Conservation (phyloP, 2,888 invertebrate species). For the Drosophila neonasuta region DNA sequence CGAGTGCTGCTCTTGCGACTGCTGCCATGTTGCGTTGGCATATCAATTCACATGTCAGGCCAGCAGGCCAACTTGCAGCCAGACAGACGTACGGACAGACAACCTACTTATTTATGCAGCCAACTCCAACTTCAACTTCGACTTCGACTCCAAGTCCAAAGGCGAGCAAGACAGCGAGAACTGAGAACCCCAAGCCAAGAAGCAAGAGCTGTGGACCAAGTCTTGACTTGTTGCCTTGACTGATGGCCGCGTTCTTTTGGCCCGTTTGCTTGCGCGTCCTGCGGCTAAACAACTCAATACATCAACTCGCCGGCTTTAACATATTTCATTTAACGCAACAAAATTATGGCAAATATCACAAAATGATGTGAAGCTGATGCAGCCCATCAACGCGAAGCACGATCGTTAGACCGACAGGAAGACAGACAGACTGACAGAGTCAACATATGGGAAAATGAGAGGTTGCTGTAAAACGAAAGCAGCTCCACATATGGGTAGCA, state of each 20-base stretch:
- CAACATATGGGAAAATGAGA: neutral
- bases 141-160: constrained; percentile 10
- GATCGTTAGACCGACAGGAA: constrained; percentile 45
- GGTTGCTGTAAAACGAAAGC: neutral
- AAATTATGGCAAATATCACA: constrained; percentile 70
- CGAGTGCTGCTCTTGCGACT: constrained; percentile 28
- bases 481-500: neutral
- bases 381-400: constrained; percentile 53
- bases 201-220: constrained; percentile 3
- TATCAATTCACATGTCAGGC: constrained; percentile 74
- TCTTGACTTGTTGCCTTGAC: constrained; percentile 54
- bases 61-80: constrained; percentile 46
- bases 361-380: constrained; percentile 53
- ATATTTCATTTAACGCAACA: constrained; percentile 68
- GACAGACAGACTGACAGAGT: constrained; percentile 29
- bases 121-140: constrained; percentile 19
- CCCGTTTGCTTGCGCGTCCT: constrained; percentile 48
- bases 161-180: constrained; percentile 5
- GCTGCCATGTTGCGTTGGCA: constrained; percentile 65
- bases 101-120: constrained; percentile 72
- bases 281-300: constrained; percentile 75
- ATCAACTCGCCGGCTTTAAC: constrained; percentile 55
- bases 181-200: constrained; percentile 17
- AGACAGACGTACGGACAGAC: constrained; percentile 38
- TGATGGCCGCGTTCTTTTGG: constrained; percentile 59